Conservation (phyloP, 2,888 invertebrate genomes). For the Ptychoptera contaminata region DNA sequence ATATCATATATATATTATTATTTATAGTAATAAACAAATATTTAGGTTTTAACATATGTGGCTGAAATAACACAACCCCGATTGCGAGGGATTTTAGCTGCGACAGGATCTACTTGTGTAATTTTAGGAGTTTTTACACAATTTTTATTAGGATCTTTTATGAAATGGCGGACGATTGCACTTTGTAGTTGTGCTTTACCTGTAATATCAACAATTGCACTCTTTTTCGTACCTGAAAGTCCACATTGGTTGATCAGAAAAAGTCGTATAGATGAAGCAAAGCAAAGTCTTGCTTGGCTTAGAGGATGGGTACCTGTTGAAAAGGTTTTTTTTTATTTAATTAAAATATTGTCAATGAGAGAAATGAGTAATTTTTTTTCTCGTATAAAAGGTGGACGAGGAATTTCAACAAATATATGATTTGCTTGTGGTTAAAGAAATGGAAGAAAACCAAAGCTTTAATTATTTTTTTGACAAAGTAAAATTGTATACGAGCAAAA, state of each 20-base stretch:
- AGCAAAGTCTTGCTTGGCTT: constrained; percentile 56
- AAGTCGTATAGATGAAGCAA: constrained; percentile 47
- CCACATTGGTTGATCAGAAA: constrained; percentile 65
- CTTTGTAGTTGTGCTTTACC: constrained; percentile 51
- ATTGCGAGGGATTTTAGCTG: constrained; percentile 55
- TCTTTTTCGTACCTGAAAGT: constrained; percentile 65
- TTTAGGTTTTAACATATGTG: constrained; percentile 62
- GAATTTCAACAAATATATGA: constrained; percentile 28
- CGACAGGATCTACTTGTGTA: constrained; percentile 59
- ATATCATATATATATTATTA: neutral
- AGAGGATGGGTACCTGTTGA: constrained; percentile 56
- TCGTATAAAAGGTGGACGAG: constrained; percentile 4
- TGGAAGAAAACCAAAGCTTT: constrained; percentile 11
- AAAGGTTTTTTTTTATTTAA: constrained; percentile 33
- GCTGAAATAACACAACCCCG: constrained; percentile 72
- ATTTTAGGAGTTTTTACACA: constrained; percentile 62
- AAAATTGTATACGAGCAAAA: constrained; percentile 36
- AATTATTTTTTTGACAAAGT: constrained; percentile 17
- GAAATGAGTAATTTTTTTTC: no score
- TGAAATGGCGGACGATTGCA: constrained; percentile 56
- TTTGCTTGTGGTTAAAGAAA: constrained; percentile 22
- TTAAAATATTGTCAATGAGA: neutral
- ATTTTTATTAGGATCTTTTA: constrained; percentile 52
- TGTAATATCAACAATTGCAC: constrained; percentile 41
- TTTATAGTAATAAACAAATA: constrained; percentile 6